Evolutionary conservation across 23 tunicate genomes (phyloP).

Genomic region (Trididemnum nubilum): DNA sequence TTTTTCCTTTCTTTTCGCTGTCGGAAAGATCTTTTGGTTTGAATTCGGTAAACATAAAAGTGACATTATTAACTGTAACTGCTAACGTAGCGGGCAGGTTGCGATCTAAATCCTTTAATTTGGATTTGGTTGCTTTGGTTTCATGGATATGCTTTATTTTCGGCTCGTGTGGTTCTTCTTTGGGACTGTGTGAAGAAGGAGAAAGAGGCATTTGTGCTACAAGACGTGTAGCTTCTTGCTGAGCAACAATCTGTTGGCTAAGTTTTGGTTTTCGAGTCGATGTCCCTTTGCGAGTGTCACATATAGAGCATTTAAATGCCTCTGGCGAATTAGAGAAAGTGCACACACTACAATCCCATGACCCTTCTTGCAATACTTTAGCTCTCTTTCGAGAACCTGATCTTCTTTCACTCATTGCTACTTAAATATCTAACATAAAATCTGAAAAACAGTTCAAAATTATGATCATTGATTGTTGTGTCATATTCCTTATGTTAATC

Average conservation of each 20-base stretch:
- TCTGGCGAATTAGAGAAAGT: slow-evolving; percentile 82
- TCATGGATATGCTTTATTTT: not conserved
- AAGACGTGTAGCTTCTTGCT: slow-evolving; percentile 79
- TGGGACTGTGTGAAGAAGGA: not conserved
- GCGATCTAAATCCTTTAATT: slow-evolving; percentile 37
- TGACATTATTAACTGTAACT: slow-evolving; percentile 61
- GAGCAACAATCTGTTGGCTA: slow-evolving; percentile 85
- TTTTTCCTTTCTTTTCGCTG: slow-evolving; percentile 5
- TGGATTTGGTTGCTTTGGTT: slow-evolving; percentile 3
- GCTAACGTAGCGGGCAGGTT: slow-evolving; percentile 45
- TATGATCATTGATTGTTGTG: too few relatives aligned
- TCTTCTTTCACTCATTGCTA: slow-evolving; percentile 42
- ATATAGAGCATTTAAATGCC: slow-evolving; percentile 78
- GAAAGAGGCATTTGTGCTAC: slow-evolving; percentile 48
- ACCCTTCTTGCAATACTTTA: slow-evolving; percentile 57
- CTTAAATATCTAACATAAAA: not conserved
- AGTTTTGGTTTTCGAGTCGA: slow-evolving; percentile 82
- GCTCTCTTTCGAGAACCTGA: slow-evolving; percentile 39
- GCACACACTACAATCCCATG: slow-evolving; percentile 86
- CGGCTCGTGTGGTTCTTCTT: slow-evolving; percentile 7
- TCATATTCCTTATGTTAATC: too few relatives aligned
- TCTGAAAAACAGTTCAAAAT: too few relatives aligned
- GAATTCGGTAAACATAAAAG: slow-evolving; percentile 57
- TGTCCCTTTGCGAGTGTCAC: slow-evolving; percentile 79
- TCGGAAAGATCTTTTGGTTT: slow-evolving; percentile 17